Conservation (phyloP, 2,888 invertebrate genomes). For the Lagria hirta region DNA sequence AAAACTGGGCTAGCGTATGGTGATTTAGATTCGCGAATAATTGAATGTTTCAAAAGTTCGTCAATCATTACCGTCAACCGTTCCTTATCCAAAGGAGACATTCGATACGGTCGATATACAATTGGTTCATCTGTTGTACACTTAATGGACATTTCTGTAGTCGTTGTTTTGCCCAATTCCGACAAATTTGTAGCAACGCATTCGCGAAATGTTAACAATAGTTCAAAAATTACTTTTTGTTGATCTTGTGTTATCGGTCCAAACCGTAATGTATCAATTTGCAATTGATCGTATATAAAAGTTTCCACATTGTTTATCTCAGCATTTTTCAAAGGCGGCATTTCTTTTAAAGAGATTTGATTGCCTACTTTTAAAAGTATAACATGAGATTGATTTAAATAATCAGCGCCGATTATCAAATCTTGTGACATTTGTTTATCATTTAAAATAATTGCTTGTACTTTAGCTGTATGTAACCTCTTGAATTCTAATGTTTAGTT, state of each 20-base stretch:
- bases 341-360: too few species aligned
- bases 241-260: too few species aligned
- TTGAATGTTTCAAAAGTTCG: conserved; percentile 10
- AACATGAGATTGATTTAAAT: background rate
- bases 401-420: conserved; percentile 10
- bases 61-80: conserved; percentile 7
- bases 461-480: too few species aligned
- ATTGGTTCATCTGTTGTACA: conserved; percentile 7
- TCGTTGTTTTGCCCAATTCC: conserved; percentile 5
- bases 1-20: conserved; percentile 14
- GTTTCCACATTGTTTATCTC: too few species aligned
- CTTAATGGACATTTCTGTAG: conserved; percentile 6
- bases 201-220: conserved; percentile 5
- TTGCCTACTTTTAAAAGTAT: conserved; percentile 3
- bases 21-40: conserved; percentile 12
- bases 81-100: conserved; percentile 11
- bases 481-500: too few species aligned
- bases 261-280: too few species aligned
- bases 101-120: conserved; percentile 7
- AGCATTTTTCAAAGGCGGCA: too few species aligned
- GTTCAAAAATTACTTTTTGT: too few species aligned
- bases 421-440: too few species aligned
- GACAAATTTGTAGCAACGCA: conserved; percentile 5
- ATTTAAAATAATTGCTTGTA: too few species aligned
- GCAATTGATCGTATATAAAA: too few species aligned